phyloP scores from a whole-genome alignment of 2,113 vertebrate species.

The Odocoileus hemionus region DNA sequence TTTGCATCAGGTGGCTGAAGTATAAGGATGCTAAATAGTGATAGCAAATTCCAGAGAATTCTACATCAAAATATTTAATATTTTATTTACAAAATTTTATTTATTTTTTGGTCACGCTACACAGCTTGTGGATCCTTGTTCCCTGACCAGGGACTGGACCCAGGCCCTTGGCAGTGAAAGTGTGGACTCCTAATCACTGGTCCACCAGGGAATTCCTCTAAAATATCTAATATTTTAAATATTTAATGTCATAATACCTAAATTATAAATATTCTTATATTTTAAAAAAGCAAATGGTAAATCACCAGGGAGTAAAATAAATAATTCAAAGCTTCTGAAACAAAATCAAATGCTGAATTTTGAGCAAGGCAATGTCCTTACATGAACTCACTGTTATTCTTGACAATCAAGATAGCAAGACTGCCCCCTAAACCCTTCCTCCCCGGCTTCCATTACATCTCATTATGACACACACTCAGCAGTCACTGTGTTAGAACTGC shows the following conservation, averaged over 20 bases:
- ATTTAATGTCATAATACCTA: not conserved
- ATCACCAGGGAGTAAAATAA: not conserved
- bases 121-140: not conserved
- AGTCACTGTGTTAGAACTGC: not conserved
- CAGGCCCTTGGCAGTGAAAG: not conserved
- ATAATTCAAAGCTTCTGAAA: not conserved
- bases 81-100: not conserved
- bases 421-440: not conserved
- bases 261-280: not conserved
- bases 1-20: not conserved
- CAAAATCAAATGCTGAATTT: constrained; percentile 1
- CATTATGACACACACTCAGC: not conserved
- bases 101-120: not conserved
- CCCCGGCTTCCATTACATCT: not conserved
- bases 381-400: not conserved
- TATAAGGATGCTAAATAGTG: not conserved
- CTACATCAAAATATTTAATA: not conserved
- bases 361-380: not conserved
- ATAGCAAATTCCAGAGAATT: not conserved
- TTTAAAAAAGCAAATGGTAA: not conserved
- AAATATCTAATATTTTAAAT: not conserved
- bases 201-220: not conserved
- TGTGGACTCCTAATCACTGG: not conserved
- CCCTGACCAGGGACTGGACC: not conserved
- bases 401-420: not conserved